Evolutionary conservation across 2,113 vertebrate genomes (phyloP).

Genomic region (Plestiodon gilberti): DNA sequence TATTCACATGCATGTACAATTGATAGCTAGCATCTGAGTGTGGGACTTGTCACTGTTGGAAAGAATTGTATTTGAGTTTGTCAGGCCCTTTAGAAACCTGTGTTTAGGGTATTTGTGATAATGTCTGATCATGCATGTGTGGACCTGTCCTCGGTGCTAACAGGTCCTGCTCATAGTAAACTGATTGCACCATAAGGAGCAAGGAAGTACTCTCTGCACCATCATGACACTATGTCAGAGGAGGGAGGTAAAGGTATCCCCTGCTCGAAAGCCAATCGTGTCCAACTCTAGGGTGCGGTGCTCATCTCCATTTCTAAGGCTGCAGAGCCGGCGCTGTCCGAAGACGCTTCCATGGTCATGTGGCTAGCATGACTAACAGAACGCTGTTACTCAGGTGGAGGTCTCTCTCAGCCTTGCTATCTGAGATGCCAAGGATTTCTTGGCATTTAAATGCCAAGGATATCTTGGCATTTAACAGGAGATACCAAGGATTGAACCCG

Average conservation of each 20-base stretch:
- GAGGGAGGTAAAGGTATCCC: no score
- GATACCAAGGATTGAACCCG: not conserved
- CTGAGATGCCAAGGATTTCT: not conserved
- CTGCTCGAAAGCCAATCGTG: no score
- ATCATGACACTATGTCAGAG: no score
- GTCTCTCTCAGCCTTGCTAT: conserved; percentile 8
- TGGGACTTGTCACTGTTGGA: not conserved
- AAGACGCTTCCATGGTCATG: no score
- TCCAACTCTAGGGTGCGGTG: no score
- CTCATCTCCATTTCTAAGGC: no score
- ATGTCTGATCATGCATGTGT: not conserved
- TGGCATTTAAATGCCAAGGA: no score
- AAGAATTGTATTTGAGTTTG: not conserved
- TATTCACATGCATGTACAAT: not conserved
- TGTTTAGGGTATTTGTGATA: not conserved
- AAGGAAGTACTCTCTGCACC: not conserved
- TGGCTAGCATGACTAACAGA: no score
- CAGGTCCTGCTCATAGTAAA: not conserved
- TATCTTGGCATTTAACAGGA: no score
- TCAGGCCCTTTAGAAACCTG: no score
- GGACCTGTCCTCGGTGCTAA: not conserved
- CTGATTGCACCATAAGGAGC: not conserved
- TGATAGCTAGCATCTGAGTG: not conserved
- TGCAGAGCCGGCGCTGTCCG: no score
- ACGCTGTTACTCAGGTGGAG: not conserved